These are phyloP conservation scores for Bibio marci DNA, from an alignment of 2,888 invertebrate species.

Conservation along the genomic window DNA sequence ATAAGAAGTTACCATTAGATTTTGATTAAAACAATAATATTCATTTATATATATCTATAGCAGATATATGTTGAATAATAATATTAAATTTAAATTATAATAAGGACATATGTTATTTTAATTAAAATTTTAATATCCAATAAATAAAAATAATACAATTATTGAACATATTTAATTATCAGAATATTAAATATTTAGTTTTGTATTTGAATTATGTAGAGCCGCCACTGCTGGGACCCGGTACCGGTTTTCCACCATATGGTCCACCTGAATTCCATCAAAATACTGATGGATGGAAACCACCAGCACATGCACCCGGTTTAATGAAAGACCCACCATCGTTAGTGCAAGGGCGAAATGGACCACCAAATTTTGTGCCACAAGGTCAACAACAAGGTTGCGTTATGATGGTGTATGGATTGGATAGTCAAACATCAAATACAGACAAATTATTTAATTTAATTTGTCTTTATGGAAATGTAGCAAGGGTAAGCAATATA, in stretches of 20 bases:
- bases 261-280: conserved; percentile 29
- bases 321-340: conserved; percentile 43
- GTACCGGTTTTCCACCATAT: conserved; percentile 25
- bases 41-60: too few species aligned
- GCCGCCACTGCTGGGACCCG: conserved; percentile 30
- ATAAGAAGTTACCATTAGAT: too few species aligned
- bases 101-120: too few species aligned
- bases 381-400: conserved; percentile 44
- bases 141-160: too few species aligned
- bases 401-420: conserved; percentile 96
- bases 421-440: conserved; percentile 86
- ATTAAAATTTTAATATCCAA: too few species aligned
- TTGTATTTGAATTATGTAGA: too few species aligned
- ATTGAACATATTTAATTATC: too few species aligned
- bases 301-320: conserved; percentile 30
- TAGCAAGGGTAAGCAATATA: conserved; percentile 71
- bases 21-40: too few species aligned
- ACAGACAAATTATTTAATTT: conserved; percentile 94
- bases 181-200: too few species aligned
- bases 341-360: conserved; percentile 29
- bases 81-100: too few species aligned
- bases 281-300: conserved; percentile 27
- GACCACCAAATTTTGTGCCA: conserved; percentile 26
- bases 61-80: too few species aligned
- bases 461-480: conserved; percentile 97